Evolutionary conservation across 2,797 vertebrate species (phyloP).

Genomic region (Babyrousa celebensis): DNA sequence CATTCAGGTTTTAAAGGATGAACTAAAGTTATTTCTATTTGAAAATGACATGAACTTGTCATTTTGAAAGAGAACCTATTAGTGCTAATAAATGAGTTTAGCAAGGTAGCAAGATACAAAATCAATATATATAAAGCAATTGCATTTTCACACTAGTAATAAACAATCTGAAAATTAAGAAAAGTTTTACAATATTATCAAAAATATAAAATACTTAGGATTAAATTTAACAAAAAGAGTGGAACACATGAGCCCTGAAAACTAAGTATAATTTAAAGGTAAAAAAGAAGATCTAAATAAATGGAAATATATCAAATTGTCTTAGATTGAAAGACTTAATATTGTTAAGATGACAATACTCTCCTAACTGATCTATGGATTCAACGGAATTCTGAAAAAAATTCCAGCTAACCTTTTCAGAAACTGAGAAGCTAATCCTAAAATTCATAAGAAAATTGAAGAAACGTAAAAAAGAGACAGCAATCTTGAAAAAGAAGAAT

Average conservation of each 20-base stretch:
- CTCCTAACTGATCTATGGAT: not conserved
- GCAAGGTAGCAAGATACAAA: not conserved
- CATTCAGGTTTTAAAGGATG: too few relatives aligned
- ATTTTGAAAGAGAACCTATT: too few relatives aligned
- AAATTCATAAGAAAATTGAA: not conserved
- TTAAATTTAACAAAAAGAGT: not conserved
- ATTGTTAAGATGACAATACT: not conserved
- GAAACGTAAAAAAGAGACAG: not conserved
- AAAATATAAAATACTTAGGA: not conserved
- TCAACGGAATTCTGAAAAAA: conserved; percentile 1
- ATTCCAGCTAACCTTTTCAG: not conserved
- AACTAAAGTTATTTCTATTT: too few relatives aligned
- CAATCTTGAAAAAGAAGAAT: not conserved
- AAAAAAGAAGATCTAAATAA: not conserved
- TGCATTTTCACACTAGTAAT: not conserved
- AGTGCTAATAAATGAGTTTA: too few relatives aligned
- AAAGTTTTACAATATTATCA: not conserved
- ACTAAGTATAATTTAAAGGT: not conserved
- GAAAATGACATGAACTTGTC: too few relatives aligned
- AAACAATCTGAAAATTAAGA: not conserved
- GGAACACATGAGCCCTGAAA: not conserved
- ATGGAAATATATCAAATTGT: not conserved
- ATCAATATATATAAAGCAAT: not conserved
- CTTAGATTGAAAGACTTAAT: not conserved
- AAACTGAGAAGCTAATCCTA: not conserved